Evolutionary conservation across 92 coral and sea anemone species (phyloP).

Genomic region (Epizoanthus rinbou): DNA sequence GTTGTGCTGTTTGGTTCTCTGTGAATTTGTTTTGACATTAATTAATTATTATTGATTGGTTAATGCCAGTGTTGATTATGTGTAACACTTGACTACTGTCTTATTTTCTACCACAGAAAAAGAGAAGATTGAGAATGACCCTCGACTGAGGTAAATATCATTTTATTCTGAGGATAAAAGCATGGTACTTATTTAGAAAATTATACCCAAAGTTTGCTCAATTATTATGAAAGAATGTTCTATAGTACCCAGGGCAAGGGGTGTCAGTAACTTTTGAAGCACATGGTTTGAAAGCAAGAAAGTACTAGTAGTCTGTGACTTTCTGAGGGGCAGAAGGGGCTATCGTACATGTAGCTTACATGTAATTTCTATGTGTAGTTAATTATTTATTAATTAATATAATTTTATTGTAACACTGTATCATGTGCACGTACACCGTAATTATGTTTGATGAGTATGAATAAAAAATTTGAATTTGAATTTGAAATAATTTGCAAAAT

Average conservation of each 20-base stretch:
- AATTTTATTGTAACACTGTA: too few species aligned
- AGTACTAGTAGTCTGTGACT: too few species aligned
- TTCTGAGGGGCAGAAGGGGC: too few species aligned
- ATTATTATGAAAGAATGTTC: background rate
- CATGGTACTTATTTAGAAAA: background rate
- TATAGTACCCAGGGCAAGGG: too few species aligned
- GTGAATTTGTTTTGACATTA: background rate
- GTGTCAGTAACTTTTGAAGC: too few species aligned
- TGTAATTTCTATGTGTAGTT: too few species aligned
- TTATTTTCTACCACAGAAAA: conserved; percentile 55
- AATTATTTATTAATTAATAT: too few species aligned
- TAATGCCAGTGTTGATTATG: background rate
- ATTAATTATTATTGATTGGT: background rate
- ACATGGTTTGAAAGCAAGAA: background rate
- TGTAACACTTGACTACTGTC: background rate
- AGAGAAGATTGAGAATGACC: conserved; percentile 78
- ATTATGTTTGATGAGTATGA: too few species aligned
- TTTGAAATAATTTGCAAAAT: too few species aligned
- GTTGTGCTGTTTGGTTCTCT: background rate
- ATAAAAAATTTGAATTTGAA: too few species aligned
- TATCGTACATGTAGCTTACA: too few species aligned
- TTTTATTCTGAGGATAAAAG: background rate
- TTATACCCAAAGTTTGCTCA: background rate
- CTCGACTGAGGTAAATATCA: conserved; percentile 59
- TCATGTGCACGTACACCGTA: too few species aligned